Conservation (phyloP, 2,113 vertebrate species). For the Carassius gibelio region DNA sequence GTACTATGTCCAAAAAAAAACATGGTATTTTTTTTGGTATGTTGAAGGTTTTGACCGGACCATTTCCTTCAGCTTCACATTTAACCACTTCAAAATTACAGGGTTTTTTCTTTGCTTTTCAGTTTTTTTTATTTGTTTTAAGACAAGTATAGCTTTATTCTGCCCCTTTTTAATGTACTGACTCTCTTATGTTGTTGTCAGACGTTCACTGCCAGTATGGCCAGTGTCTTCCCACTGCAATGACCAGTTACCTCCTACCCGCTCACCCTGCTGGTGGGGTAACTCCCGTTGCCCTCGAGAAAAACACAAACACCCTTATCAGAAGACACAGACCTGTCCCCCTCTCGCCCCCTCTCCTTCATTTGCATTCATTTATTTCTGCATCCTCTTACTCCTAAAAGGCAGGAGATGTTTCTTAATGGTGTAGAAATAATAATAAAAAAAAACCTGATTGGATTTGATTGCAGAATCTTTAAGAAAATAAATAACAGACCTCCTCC, state of each 20-base stretch:
- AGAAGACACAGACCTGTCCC: constrained; percentile 70
- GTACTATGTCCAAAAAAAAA: not conserved
- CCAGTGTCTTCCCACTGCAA: constrained; percentile 7
- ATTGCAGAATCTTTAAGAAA: constrained; percentile 64
- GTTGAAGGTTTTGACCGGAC: not conserved
- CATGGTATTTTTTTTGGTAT: not conserved
- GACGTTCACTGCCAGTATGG: not conserved
- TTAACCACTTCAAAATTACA: not conserved
- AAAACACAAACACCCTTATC: constrained; percentile 79
- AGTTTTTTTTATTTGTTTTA: not conserved
- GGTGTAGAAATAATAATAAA: constrained; percentile 55
- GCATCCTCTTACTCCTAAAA: constrained; percentile 62
- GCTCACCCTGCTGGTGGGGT: constrained; percentile 57
- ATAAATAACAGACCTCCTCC: constrained; percentile 37
- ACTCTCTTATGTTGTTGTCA: not conserved
- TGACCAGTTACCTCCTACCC: constrained; percentile 26
- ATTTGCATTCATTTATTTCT: constrained; percentile 79
- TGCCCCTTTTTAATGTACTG: not conserved
- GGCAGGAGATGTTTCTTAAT: constrained; percentile 67
- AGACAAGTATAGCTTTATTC: not conserved
- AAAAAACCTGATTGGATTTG: constrained; percentile 63
- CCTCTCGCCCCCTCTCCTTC: constrained; percentile 47
- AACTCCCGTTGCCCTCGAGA: constrained; percentile 61
- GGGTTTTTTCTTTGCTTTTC: not conserved
- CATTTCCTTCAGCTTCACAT: not conserved